Evolutionary conservation across 2,888 invertebrate genomes (phyloP).

Genomic region (Drosophila subsilvestris): DNA sequence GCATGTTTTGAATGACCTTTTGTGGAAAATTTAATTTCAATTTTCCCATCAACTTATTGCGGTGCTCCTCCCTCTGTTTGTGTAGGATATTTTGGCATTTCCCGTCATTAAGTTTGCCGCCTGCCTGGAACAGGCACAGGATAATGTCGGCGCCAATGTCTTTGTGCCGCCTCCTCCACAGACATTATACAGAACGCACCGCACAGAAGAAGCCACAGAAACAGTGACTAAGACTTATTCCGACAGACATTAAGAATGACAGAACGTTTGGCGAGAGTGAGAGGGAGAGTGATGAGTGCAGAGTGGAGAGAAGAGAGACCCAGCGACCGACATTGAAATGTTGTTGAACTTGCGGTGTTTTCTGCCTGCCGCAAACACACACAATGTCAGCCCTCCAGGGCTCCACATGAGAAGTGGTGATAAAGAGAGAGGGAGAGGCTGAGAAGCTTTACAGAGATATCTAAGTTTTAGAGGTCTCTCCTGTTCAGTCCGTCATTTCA

Average conservation of each 20-base stretch:
- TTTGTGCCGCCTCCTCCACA: conserved; percentile 24
- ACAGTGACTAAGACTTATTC: conserved; percentile 20
- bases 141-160: conserved; percentile 53
- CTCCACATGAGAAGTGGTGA: background rate
- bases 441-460: conserved; percentile 17
- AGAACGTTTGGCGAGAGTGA: conserved; percentile 25
- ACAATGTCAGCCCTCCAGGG: conserved; percentile 23
- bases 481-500: conserved; percentile 44
- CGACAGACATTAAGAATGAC: conserved; percentile 49
- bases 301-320: conserved; percentile 8
- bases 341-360: conserved; percentile 65
- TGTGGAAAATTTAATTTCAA: conserved; percentile 65
- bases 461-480: conserved; percentile 12
- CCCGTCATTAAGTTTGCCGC: conserved; percentile 56
- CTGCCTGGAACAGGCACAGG: conserved; percentile 47
- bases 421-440: conserved; percentile 8
- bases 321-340: conserved; percentile 68
- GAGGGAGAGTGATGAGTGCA: background rate
- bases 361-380: conserved; percentile 31
- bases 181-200: conserved; percentile 2
- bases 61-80: conserved; percentile 6
- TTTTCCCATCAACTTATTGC: conserved; percentile 60
- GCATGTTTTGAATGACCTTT: conserved; percentile 56
- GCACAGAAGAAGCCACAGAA: conserved; percentile 7
- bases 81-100: conserved; percentile 49